Percentiles rank a stretch among this genome's conserved stretches.
Evolutionary conservation across 2,888 invertebrate species (phyloP).

Genomic region (Hypolimnas misippus): DNA sequence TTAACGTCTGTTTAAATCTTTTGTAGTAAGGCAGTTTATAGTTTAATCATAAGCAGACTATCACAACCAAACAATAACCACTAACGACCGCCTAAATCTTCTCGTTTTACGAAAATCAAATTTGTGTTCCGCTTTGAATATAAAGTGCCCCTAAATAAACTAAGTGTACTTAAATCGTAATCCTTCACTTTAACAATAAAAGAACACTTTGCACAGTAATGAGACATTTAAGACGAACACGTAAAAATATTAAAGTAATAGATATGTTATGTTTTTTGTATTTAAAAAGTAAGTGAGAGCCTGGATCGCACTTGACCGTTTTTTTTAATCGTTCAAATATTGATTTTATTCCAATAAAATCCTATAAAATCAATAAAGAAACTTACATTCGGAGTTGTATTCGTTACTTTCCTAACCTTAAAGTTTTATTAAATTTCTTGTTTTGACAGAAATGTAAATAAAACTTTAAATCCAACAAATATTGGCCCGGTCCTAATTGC

Average conservation of each 20-base stretch:
- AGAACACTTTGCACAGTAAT: background rate
- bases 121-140: background rate
- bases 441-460: conserved; percentile 24
- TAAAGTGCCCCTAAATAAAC: background rate
- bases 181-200: background rate
- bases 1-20: too few species aligned
- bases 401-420: conserved; percentile 32
- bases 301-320: too few species aligned
- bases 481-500: conserved; percentile 23
- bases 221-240: too few species aligned
- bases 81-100: background rate
- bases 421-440: conserved; percentile 36
- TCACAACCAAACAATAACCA: too few species aligned
- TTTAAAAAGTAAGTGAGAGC: too few species aligned
- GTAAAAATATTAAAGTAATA: too few species aligned
- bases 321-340: conserved; percentile 14
- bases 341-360: too few species aligned
- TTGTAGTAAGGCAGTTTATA: too few species aligned
- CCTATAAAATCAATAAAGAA: conserved; percentile 25
- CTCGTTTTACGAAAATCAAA: background rate
- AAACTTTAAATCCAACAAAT: conserved; percentile 28
- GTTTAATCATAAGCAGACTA: too few species aligned
- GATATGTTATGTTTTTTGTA: too few species aligned
- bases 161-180: background rate
- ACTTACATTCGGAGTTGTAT: conserved; percentile 26